Evolutionary conservation across 1,140 invertebrate genomes (phyloP).

Genomic region (Galendromus occidentalis): DNA sequence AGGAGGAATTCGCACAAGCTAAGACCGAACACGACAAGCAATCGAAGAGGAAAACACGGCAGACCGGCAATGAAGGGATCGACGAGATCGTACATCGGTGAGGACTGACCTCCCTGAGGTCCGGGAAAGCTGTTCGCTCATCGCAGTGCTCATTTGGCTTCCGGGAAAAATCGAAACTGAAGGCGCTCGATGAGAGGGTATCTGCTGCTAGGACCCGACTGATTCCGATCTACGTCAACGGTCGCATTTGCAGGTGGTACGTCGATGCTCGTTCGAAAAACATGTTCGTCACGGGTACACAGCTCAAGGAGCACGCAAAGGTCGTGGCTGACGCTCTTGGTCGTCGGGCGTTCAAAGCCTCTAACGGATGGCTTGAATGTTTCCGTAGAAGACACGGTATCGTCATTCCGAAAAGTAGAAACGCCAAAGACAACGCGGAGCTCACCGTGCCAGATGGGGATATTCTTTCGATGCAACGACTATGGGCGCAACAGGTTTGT

Average conservation of each 20-base stretch:
- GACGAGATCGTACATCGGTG: constrained; percentile 9
- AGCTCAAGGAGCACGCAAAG: constrained; percentile 11
- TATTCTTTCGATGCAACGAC: not conserved
- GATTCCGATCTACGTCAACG: no score
- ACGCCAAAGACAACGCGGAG: constrained; percentile 11
- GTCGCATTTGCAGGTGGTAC: constrained; percentile 6
- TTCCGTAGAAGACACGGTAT: constrained; percentile 11
- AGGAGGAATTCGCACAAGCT: not conserved
- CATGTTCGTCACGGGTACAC: constrained; percentile 11
- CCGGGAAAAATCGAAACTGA: no score
- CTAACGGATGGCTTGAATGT: constrained; percentile 13
- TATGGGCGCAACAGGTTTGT: not conserved
- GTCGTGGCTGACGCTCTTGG: constrained; percentile 8
- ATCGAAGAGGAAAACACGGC: not conserved
- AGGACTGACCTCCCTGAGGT: no score
- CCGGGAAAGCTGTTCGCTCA: no score
- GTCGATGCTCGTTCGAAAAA: constrained; percentile 1
- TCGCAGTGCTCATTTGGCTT: no score
- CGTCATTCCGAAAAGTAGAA: not conserved
- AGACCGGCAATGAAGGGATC: not conserved
- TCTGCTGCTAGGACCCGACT: no score
- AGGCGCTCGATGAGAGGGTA: no score
- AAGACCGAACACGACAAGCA: constrained; percentile 9
- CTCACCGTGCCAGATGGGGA: not conserved
- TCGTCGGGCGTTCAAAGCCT: constrained; percentile 5